Percentiles rank a stretch among this genome's conserved stretches.
Evolutionary conservation across 2,888 invertebrate genomes (phyloP).

Genomic region (Saturnia pavonia): DNA sequence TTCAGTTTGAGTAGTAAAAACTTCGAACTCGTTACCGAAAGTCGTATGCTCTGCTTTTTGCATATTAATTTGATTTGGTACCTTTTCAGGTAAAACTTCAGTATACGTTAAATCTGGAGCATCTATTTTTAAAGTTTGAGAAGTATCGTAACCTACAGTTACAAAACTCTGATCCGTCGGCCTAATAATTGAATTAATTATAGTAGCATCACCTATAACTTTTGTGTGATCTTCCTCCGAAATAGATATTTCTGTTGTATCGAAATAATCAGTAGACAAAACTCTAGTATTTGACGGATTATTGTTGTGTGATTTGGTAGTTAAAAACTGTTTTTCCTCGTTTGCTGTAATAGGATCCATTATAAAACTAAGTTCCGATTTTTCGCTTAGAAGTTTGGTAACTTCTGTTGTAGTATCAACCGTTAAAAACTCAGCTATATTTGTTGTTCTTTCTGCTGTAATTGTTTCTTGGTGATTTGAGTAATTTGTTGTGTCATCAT

Average conservation of each 20-base stretch:
- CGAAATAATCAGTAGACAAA: background rate
- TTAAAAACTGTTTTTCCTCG: background rate
- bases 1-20: background rate
- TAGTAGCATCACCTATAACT: background rate
- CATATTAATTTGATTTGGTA: conserved; percentile 4
- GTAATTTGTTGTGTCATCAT: background rate
- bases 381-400: background rate
- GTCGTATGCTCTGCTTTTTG: background rate
- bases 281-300: background rate
- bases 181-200: background rate
- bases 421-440: background rate
- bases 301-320: background rate
- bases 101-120: background rate
- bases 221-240: background rate
- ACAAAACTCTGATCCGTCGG: background rate
- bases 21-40: background rate
- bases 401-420: background rate
- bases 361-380: background rate
- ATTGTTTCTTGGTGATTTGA: background rate
- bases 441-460: background rate
- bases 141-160: background rate
- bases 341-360: background rate
- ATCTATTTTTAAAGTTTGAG: conserved; percentile 8
- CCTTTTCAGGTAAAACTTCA: background rate
- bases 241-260: conserved; percentile 6